A percentile compares a stretch with the other conserved stretches of the same genome.
These are phyloP conservation scores for Heliconius cydno DNA, from an alignment of 2,888 invertebrate species.

Conservation along the genomic window DNA sequence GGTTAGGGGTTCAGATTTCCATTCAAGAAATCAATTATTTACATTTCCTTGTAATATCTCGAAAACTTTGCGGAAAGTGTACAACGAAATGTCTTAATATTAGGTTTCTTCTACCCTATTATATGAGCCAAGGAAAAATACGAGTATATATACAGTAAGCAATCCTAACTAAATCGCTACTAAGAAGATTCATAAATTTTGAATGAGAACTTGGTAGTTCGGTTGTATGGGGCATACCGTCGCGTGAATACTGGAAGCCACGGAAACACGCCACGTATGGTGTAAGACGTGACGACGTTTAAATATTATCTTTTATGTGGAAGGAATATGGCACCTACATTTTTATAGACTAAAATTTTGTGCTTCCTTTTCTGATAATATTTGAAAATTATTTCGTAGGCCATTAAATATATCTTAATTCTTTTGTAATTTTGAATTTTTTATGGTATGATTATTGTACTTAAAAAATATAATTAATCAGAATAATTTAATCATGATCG, in stretches of 20 bases:
- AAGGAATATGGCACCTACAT: not conserved
- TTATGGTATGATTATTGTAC: too few species aligned
- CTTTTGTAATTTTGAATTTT: too few species aligned
- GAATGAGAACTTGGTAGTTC: constrained; percentile 16
- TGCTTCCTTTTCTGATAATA: not conserved
- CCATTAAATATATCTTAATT: too few species aligned
- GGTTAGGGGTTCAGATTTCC: too few species aligned
- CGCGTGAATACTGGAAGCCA: constrained; percentile 60
- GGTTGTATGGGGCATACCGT: constrained; percentile 58
- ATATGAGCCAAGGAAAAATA: not conserved
- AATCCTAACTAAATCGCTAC: not conserved
- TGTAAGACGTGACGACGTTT: constrained; percentile 47
- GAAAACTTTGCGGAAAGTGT: not conserved
- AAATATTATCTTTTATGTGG: constrained; percentile 4
- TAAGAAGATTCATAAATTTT: not conserved
- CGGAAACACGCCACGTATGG: constrained; percentile 54
- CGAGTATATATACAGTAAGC: constrained; percentile 2
- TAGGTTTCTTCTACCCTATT: too few species aligned
- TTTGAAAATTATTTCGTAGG: not conserved
- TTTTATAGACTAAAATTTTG: not conserved
- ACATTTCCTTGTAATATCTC: not conserved
- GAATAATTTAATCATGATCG: too few species aligned
- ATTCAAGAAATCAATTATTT: too few species aligned
- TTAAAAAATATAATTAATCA: too few species aligned
- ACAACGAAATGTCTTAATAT: too few species aligned